Evolutionary conservation across 1,140 invertebrate species (phyloP).

Genomic region (Drosophila tristis): DNA sequence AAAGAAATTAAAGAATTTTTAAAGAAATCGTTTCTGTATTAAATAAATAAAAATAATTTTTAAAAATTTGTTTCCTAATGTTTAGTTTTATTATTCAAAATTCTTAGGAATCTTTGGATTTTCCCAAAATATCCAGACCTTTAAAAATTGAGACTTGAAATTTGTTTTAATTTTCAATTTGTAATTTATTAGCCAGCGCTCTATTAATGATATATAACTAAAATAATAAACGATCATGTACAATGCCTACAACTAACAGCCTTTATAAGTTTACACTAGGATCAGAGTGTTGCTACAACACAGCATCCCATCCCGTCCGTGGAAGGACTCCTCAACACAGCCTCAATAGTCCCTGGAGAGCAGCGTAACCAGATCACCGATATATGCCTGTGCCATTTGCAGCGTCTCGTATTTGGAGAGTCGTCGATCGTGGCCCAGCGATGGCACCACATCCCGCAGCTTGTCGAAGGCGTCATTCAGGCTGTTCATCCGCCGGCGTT

Average conservation of each 20-base stretch:
- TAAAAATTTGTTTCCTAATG: too few species aligned
- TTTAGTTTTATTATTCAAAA: too few species aligned
- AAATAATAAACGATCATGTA: slow-evolving; percentile 4
- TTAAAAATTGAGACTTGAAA: too few species aligned
- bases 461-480: slow-evolving; percentile 93
- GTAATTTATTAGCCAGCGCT: slow-evolving; percentile 7
- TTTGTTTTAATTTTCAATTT: not conserved
- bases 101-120: too few species aligned
- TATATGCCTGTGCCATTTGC: slow-evolving; percentile 95
- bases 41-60: too few species aligned
- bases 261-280: slow-evolving; percentile 76
- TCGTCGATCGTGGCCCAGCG: slow-evolving; percentile 89
- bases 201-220: slow-evolving; percentile 38
- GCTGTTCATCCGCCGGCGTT: slow-evolving; percentile 92
- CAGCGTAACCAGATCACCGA: slow-evolving; percentile 89
- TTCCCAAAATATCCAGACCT: not conserved
- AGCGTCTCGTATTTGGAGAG: slow-evolving; percentile 94
- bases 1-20: too few species aligned
- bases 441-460: slow-evolving; percentile 91
- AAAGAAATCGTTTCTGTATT: too few species aligned
- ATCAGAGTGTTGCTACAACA: slow-evolving; percentile 55
- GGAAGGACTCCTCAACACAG: too few species aligned
- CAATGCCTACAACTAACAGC: slow-evolving; percentile 57
- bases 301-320: not conserved
- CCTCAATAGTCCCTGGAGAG: slow-evolving; percentile 72